These are phyloP conservation scores for Syrista parreyssii DNA, from an alignment of 2,888 invertebrate species.

Conservation along the genomic window DNA sequence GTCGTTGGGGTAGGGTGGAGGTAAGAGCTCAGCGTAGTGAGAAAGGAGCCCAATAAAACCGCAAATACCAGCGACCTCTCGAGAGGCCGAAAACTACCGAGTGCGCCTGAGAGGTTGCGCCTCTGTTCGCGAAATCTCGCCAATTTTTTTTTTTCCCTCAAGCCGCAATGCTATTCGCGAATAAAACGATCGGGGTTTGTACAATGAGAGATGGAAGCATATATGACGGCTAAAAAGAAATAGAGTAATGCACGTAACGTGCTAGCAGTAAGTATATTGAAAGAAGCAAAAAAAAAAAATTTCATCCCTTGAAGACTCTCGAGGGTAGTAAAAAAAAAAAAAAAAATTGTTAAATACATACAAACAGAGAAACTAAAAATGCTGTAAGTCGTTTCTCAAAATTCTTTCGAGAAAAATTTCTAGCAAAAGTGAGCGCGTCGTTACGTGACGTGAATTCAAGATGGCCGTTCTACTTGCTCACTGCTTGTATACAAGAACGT, in stretches of 20 bases:
- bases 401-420: neutral
- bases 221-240: neutral
- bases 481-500: neutral
- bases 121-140: neutral
- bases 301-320: neutral
- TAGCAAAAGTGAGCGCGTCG: neutral
- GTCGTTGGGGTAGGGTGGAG: neutral
- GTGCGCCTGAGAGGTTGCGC: neutral
- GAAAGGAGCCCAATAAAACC: constrained; percentile 1
- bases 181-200: neutral
- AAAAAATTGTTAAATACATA: neutral
- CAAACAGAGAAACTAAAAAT: neutral
- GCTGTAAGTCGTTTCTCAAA: neutral
- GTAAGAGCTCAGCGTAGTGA: neutral
- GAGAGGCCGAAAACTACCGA: neutral
- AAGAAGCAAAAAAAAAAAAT: neutral
- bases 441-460: neutral
- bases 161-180: neutral
- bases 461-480: neutral
- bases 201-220: neutral
- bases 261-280: neutral
- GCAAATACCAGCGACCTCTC: neutral
- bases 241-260: too few relatives aligned
- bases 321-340: neutral
- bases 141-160: neutral